Evolutionary conservation across 35 echinoderm and acorn worm species (phyloP), one percentile per base, ranked within the genome.

Genomic region (Patiria miniata): DNA sequence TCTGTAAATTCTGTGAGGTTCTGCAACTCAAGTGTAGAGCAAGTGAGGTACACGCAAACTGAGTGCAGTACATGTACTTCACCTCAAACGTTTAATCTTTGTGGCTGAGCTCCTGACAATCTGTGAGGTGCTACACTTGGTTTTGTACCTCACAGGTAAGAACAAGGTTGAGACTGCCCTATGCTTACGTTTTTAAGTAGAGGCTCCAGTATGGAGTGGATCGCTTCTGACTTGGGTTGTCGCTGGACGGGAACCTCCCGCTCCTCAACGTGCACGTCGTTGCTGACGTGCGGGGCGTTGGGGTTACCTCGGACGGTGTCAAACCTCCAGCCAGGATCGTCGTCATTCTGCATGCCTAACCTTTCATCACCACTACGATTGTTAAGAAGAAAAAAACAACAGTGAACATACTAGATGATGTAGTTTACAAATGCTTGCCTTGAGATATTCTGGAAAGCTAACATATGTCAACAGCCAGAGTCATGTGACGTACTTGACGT

Each of bases 131-230:
- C n/a, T n/a, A n/a, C n/a, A n/a, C n/a, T n/a, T n/a, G 34, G 39
- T 37, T 36, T 3, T 37, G 16, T 36, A 78, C 1, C 34, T 37
- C 16, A 17, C 1, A 32, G 3, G 5, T 37, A 17, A 29, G 47
- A 2, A 6, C 29, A 6, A n/a, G 22, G 39, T 26, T 12, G 42
- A 8, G 33, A 23, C 42, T 21, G 37, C 29, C 36, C 44, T 40
- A 12, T 39, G 80, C 87, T 78, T 90, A 97, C 95, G 34, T 90
- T 79, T 85, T 65, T 85, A 39, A 97, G 80, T 83, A 97, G 38
- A 61, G 95, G 95, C 61, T 83, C 88, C 19, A 97, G 80, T 14
- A 97, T 82, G 61, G 91, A 83, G 50, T 97, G 83, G 73, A 97
- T 58, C 39, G 80, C 86, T 77, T 93, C 91, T 17, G 95, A 97